Percentiles rank a stretch among this genome's conserved stretches.
Conservation (phyloP, 2,797 vertebrate genomes). For the Neosilurus hyrtlii region DNA sequence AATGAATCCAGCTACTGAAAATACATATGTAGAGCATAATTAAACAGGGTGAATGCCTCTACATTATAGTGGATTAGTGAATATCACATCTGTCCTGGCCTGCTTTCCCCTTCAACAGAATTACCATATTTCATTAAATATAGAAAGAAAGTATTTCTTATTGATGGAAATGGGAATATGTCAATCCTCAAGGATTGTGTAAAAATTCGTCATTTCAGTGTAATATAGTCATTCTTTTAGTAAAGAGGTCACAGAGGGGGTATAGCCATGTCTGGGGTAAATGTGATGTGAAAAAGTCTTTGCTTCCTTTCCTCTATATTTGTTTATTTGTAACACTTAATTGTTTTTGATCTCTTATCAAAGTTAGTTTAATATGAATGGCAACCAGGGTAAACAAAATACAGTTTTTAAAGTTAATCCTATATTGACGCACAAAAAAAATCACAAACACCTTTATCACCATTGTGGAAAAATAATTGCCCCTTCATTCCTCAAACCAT, state of each 20-base stretch:
- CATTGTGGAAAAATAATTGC: too few relatives aligned
- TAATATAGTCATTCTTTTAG: not conserved
- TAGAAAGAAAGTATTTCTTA: slow-evolving; percentile 46
- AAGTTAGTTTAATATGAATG: too few relatives aligned
- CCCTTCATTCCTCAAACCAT: too few relatives aligned
- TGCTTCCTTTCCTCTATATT: too few relatives aligned
- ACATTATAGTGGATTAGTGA: not conserved
- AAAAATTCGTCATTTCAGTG: slow-evolving; percentile 2
- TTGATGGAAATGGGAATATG: slow-evolving; percentile 16
- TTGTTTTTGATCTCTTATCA: too few relatives aligned
- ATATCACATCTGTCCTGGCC: not conserved
- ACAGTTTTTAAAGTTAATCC: too few relatives aligned
- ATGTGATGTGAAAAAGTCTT: slow-evolving; percentile 44
- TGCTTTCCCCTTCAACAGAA: slow-evolving; percentile 5
- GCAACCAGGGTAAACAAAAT: too few relatives aligned
- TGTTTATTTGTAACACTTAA: too few relatives aligned
- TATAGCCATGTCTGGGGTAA: slow-evolving; percentile 57
- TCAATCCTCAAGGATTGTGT: slow-evolving; percentile 13
- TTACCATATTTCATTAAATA: slow-evolving; percentile 31
- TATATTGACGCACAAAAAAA: too few relatives aligned
- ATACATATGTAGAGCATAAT: slow-evolving; percentile 7
- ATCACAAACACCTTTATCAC: too few relatives aligned
- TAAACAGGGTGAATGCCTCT: not conserved
- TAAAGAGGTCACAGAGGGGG: slow-evolving; percentile 7
- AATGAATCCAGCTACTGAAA: slow-evolving; percentile 2